Conservation (phyloP, 2,888 invertebrate genomes). For the Caenorhabditis sp. region DNA sequence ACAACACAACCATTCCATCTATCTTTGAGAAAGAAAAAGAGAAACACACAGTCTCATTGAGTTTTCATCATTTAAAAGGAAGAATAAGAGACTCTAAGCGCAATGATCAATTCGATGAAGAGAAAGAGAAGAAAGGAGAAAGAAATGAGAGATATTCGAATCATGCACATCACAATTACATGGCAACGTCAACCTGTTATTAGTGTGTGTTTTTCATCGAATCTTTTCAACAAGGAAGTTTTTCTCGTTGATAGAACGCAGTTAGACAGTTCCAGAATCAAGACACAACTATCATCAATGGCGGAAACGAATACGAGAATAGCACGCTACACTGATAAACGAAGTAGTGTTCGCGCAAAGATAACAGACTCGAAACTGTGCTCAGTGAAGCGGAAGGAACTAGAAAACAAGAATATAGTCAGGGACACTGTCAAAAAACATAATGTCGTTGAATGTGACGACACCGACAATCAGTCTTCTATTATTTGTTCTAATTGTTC, state of each 20-base stretch:
- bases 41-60: conserved; percentile 38
- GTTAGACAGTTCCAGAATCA: conserved; percentile 5
- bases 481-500: too few relatives aligned
- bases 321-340: neutral
- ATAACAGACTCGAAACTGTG: neutral
- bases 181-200: conserved; percentile 36
- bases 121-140: neutral
- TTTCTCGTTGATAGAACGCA: neutral
- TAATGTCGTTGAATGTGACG: too few relatives aligned
- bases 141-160: conserved; percentile 4
- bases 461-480: too few relatives aligned
- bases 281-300: neutral
- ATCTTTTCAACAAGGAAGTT: conserved; percentile 20
- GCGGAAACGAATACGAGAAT: neutral
- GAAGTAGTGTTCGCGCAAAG: conserved; percentile 1
- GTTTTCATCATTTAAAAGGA: conserved; percentile 31
- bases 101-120: conserved; percentile 19
- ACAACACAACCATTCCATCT: conserved; percentile 8
- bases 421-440: neutral
- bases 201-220: conserved; percentile 13
- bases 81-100: neutral
- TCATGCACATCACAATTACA: conserved; percentile 25
- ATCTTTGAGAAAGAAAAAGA: conserved; percentile 36
- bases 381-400: neutral
- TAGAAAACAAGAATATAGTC: neutral